Percentiles rank a stretch among this genome's conserved stretches.
These are phyloP conservation scores for Poecilia picta DNA, from an alignment of 2,797 vertebrate genomes.

Conservation along the genomic window DNA sequence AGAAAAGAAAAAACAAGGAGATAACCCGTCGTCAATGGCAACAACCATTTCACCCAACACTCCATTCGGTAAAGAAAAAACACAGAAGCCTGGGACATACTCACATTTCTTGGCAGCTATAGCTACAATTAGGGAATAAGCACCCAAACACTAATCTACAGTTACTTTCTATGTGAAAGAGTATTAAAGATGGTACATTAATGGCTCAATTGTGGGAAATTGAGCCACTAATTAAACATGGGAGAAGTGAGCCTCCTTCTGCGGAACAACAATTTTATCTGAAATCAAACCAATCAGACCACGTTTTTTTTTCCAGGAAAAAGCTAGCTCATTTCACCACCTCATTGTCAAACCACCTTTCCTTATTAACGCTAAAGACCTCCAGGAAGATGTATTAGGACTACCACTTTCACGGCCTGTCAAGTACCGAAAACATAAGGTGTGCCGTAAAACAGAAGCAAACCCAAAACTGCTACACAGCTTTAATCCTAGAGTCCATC, in stretches of 20 bases:
- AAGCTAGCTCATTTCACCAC: not conserved
- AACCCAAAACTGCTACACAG: not conserved
- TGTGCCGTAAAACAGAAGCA: not conserved
- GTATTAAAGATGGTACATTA: not conserved
- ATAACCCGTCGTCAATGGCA: not conserved
- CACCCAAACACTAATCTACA: not conserved
- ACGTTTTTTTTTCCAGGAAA: not conserved
- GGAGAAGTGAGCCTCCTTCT: too few species aligned
- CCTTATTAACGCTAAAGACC: not conserved
- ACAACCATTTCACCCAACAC: not conserved
- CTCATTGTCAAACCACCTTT: not conserved
- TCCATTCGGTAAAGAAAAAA: not conserved
- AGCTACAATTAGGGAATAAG: not conserved
- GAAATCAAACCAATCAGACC: not conserved
- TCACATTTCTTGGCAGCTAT: not conserved
- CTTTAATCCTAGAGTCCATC: not conserved
- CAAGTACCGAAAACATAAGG: not conserved
- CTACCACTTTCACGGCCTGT: not conserved
- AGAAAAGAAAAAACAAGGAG: not conserved
- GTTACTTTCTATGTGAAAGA: not conserved
- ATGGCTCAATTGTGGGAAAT: not conserved
- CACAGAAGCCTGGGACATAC: not conserved
- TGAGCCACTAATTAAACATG: not conserved
- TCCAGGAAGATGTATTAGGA: not conserved
- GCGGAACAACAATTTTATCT: not conserved